These are phyloP conservation scores for Pocillopora verrucosa DNA, from an alignment of 64 coral and sea anemone species.

Conservation along the genomic window DNA sequence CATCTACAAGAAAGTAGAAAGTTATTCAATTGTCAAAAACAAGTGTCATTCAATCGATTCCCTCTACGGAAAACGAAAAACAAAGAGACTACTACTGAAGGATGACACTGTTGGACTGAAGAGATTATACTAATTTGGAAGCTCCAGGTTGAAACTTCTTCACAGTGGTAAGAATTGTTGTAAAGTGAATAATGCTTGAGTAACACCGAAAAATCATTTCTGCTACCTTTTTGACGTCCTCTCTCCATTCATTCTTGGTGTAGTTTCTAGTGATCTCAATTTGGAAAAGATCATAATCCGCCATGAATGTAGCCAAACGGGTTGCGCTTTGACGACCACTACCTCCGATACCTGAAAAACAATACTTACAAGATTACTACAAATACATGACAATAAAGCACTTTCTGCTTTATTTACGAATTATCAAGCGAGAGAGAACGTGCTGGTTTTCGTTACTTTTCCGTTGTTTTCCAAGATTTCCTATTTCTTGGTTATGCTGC, in stretches of 20 bases:
- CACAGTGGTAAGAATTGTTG: too few species aligned
- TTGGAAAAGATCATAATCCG: conserved; percentile 97
- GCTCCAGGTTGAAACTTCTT: too few species aligned
- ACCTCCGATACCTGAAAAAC: conserved; percentile 85
- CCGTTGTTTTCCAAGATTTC: too few species aligned
- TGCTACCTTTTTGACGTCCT: conserved; percentile 89
- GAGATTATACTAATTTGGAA: too few species aligned
- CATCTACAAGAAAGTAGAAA: conserved; percentile 52
- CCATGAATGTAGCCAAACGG: conserved; percentile 94
- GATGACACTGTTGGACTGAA: too few species aligned
- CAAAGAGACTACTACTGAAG: background rate
- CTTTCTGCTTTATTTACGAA: too few species aligned
- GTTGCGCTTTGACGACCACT: conserved; percentile 97
- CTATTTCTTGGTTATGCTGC: too few species aligned
- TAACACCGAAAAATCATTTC: background rate
- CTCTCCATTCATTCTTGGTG: conserved; percentile 98
- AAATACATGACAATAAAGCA: background rate
- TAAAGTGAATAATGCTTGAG: background rate
- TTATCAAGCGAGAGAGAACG: too few species aligned
- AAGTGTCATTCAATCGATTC: background rate
- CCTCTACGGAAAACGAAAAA: background rate
- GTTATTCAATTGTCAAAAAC: background rate
- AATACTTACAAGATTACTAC: background rate
- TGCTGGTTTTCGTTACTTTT: too few species aligned
- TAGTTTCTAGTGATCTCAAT: conserved; percentile 98